Evolutionary conservation across 2,888 invertebrate genomes (phyloP).

Genomic region (Tanaodytes sp.): DNA sequence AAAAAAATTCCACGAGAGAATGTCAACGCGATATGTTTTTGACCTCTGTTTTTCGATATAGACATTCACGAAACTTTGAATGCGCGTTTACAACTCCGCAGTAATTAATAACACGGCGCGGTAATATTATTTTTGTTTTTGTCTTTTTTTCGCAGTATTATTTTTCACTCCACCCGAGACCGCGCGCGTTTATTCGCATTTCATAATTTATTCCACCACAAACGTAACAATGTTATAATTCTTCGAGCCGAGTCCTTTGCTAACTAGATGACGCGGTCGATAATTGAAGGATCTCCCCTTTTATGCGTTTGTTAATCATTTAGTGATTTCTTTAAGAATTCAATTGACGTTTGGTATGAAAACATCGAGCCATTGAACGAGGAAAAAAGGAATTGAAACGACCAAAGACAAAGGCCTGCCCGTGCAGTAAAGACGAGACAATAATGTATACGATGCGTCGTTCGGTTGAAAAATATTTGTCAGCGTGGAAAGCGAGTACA

Average conservation of each 20-base stretch:
- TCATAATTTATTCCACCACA: slow-evolving; percentile 15
- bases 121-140: slow-evolving; percentile 5
- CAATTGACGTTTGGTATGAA: slow-evolving; percentile 18
- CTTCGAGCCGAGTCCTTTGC: slow-evolving; percentile 19
- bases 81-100: slow-evolving; percentile 17
- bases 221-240: slow-evolving; percentile 4
- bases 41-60: slow-evolving; percentile 32
- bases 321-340: slow-evolving; percentile 31
- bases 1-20: slow-evolving; percentile 25
- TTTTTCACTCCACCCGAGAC: too few species aligned
- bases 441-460: slow-evolving; percentile 9
- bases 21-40: slow-evolving; percentile 45
- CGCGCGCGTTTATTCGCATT: slow-evolving; percentile 11
- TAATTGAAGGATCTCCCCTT: slow-evolving; percentile 5
- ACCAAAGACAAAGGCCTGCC: too few species aligned
- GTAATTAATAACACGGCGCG: slow-evolving; percentile 32
- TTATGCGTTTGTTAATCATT: slow-evolving; percentile 36
- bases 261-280: slow-evolving; percentile 7
- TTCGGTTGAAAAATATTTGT: slow-evolving; percentile 28
- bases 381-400: slow-evolving; percentile 1
- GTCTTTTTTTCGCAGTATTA: too few species aligned
- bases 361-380: slow-evolving; percentile 11
- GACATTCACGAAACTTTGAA: slow-evolving; percentile 19
- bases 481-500: slow-evolving; percentile 15
- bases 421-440: too few species aligned